Base-by-base conservation (phyloP, 2,888 invertebrate genomes). In the Plebejus melissa region DNA sequence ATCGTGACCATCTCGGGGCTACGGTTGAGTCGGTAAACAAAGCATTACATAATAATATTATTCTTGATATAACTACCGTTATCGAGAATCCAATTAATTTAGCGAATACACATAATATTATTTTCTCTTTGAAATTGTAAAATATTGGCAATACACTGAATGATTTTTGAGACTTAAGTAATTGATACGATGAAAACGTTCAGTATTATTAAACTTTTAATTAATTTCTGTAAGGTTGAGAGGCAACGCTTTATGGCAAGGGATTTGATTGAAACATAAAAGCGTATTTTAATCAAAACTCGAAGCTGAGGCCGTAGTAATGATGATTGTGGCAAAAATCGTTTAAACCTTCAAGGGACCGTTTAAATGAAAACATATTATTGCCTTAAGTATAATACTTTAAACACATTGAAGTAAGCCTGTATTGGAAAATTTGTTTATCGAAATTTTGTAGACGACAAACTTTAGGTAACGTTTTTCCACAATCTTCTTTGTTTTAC, bases 221-320 rank as follows among this genome's bases (percentile, higher is more conserved):
- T 72, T 72, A 72, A 50, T 65, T 72, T 72, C 72, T 72, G 72
- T 72, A 72, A 72, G 72, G 50, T 54, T 72, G 50, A 72, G 50
- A 72, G 72, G 72, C 22, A 54, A 72, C 72, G 72, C 50, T 72
- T 72, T 72, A 72, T 50, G 71, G 71, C 46, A 50, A 46, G 72
- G 72, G 50, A 54, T 72, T 72, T 72, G 50, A 46, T 71, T 71
- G 22, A 50, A 72, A 72, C 32, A 72, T 72, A 72, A 72, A 72
- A 72, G 72, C 50, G 72, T 72, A 70, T 72, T 72, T 72, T 72
- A 72, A 72, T 72, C 50, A 72, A 72, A 72, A 72, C 54, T 50
- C 28, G 7, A 50, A 72, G 22, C 11, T n/a, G 70, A 70, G 22
- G 41, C 38, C 41, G 70, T 41, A 70, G 70, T 41, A 70, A 70